phyloP scores from a whole-genome alignment of 2,797 vertebrate species.

The Argyrosomus regius region DNA sequence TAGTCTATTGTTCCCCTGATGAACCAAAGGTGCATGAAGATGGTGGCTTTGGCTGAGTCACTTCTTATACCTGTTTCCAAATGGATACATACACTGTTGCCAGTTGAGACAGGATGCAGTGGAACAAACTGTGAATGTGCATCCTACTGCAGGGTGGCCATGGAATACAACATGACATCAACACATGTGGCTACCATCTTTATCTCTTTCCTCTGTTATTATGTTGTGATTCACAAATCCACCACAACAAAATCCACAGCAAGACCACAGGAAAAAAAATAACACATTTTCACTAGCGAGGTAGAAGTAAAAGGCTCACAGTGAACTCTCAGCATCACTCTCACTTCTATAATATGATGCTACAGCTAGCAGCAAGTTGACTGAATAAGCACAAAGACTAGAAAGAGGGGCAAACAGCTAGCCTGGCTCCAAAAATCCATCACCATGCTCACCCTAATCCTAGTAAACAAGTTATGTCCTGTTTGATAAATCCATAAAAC shows the following conservation, averaged over 20 bases:
- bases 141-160: constrained; percentile 14
- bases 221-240: constrained; percentile 52
- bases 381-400: neutral
- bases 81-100: constrained; percentile 15
- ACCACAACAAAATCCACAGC: constrained; percentile 32
- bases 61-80: constrained; percentile 36
- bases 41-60: constrained; percentile 23
- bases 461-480: neutral
- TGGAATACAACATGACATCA: constrained; percentile 31
- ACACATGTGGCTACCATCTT: constrained; percentile 58
- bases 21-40: constrained; percentile 48
- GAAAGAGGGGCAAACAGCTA: neutral
- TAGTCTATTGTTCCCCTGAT: constrained; percentile 75
- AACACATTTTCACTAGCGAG: neutral
- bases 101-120: constrained; percentile 30
- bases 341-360: neutral
- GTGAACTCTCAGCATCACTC: neutral
- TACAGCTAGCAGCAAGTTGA: neutral
- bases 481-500: neutral
- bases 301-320: neutral
- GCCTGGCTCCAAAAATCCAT: neutral
- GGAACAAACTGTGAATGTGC: constrained; percentile 22
- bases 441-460: neutral
- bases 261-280: constrained; percentile 32
- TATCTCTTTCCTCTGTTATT: constrained; percentile 24